phyloP scores from a whole-genome alignment of 2,888 invertebrate genomes.

The Mythimna ferrago region DNA sequence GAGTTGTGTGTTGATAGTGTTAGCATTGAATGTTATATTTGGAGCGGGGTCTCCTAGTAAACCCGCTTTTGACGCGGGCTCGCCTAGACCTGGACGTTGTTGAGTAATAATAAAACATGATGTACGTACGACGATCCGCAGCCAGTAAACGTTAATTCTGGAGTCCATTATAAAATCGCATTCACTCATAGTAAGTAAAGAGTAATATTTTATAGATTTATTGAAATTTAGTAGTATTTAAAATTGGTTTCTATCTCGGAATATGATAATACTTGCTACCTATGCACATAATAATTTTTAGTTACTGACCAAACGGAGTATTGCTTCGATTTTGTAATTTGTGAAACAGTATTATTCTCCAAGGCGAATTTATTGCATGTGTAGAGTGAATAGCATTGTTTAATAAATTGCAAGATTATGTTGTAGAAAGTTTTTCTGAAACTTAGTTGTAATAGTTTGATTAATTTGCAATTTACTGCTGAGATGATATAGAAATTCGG shows the following conservation, averaged over 20 bases:
- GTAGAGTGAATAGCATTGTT: slow-evolving; percentile 50
- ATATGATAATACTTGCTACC: slow-evolving; percentile 48
- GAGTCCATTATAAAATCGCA: slow-evolving; percentile 63
- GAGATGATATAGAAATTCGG: slow-evolving; percentile 39
- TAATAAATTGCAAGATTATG: slow-evolving; percentile 46
- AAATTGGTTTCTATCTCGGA: slow-evolving; percentile 52
- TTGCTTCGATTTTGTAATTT: slow-evolving; percentile 47
- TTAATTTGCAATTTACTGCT: slow-evolving; percentile 59
- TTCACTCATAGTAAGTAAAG: slow-evolving; percentile 63
- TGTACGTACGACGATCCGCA: slow-evolving; percentile 75
- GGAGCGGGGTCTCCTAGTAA: slow-evolving; percentile 70
- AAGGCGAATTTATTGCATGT: slow-evolving; percentile 32
- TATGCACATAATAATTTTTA: slow-evolving; percentile 54
- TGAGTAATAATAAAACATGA: slow-evolving; percentile 72
- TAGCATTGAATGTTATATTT: slow-evolving; percentile 69
- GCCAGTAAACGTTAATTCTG: slow-evolving; percentile 67
- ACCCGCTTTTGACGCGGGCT: slow-evolving; percentile 77
- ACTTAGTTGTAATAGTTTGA: slow-evolving; percentile 64
- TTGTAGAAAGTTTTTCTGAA: slow-evolving; percentile 47
- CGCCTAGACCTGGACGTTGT: slow-evolving; percentile 68
- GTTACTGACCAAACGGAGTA: slow-evolving; percentile 54
- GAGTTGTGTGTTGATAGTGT: slow-evolving; percentile 65
- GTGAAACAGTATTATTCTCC: slow-evolving; percentile 46
- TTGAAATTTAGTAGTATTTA: slow-evolving; percentile 54
- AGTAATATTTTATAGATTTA: slow-evolving; percentile 57